phyloP scores from a whole-genome alignment of 2,888 invertebrate species.

The Patella ulyssiponensis region DNA sequence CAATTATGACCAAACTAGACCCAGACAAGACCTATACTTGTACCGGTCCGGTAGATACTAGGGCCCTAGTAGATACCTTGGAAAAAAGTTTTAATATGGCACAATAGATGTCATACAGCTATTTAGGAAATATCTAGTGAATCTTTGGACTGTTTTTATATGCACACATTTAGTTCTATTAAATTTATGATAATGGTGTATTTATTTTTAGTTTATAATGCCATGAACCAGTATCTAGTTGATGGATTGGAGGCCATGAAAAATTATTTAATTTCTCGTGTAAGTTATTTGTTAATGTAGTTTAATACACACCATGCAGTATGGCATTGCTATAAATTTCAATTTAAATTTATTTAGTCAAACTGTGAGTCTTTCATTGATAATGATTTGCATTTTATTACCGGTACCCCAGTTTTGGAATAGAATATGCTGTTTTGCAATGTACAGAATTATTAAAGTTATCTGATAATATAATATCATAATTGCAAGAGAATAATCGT shows the following conservation, averaged over 20 bases:
- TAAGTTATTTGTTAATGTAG: slow-evolving; percentile 10
- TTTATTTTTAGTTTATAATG: slow-evolving; percentile 38
- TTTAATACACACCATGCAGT: not conserved
- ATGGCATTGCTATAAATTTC: not conserved
- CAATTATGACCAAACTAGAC: not conserved
- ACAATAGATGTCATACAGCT: not conserved
- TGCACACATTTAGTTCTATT: no score
- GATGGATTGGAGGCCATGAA: slow-evolving; percentile 32
- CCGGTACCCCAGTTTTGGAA: no score
- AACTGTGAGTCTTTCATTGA: no score
- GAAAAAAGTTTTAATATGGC: not conserved
- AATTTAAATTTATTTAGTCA: not conserved
- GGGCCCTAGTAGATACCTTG: no score
- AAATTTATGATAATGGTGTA: not conserved
- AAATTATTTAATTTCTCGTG: slow-evolving; percentile 30
- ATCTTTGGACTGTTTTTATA: no score
- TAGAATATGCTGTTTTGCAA: no score
- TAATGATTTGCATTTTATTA: no score
- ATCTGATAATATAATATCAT: no score
- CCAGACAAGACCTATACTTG: not conserved
- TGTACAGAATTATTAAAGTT: no score
- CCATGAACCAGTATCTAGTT: slow-evolving; percentile 33
- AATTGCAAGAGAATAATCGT: no score
- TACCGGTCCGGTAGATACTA: not conserved
- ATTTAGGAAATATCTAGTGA: not conserved